Conservation (phyloP, 2,797 vertebrate species). For the Hydrocynus forskahlii region DNA sequence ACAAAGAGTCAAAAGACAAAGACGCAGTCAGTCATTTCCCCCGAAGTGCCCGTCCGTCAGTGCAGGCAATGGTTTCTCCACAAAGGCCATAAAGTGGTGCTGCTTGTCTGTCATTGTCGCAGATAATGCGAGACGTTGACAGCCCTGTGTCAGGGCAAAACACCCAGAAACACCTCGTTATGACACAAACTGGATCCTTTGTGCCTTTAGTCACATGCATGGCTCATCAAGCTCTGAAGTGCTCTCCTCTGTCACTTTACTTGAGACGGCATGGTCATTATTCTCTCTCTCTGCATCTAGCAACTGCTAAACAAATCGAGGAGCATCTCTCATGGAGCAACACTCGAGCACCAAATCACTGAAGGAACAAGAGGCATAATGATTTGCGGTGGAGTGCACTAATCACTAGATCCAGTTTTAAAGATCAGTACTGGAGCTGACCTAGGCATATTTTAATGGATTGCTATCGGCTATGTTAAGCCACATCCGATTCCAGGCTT, state of each 20-base stretch:
- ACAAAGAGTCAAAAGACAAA: background rate
- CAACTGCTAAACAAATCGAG: constrained; percentile 39
- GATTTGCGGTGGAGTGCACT: background rate
- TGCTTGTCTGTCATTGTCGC: background rate
- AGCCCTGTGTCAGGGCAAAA: constrained; percentile 4
- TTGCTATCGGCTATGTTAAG: too few relatives aligned
- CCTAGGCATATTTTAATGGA: background rate
- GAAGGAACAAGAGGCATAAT: constrained; percentile 1
- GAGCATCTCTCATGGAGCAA: constrained; percentile 28
- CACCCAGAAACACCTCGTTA: constrained; percentile 7
- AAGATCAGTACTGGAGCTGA: background rate
- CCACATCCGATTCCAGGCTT: too few relatives aligned
- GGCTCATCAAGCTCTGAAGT: constrained; percentile 34
- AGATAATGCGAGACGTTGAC: constrained; percentile 19
- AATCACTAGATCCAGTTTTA: background rate
- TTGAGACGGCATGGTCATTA: constrained; percentile 30
- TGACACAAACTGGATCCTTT: constrained; percentile 35
- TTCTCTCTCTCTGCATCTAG: constrained; percentile 8
- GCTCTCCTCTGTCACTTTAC: constrained; percentile 11
- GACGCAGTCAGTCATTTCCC: background rate
- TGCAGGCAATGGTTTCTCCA: background rate
- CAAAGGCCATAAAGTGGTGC: background rate
- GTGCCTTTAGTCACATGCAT: constrained; percentile 23
- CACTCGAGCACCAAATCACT: constrained; percentile 31
- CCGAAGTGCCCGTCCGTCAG: constrained; percentile 5